A percentile compares a stretch with the other conserved stretches of the same genome.
Conservation (phyloP, 2,797 vertebrate genomes). For the Gymnoscopelus microlampas region DNA sequence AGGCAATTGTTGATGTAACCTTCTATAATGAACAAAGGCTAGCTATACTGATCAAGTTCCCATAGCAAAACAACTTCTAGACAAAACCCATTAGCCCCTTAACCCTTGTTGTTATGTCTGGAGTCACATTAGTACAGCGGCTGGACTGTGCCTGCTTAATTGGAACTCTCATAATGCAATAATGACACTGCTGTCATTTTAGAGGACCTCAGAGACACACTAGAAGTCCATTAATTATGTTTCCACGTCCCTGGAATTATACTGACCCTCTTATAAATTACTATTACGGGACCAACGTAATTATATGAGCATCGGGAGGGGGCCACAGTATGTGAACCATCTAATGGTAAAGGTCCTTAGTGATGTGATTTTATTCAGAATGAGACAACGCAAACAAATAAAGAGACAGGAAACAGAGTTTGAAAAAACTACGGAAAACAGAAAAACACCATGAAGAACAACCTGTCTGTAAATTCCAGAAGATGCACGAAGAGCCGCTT, state of each 20-base stretch:
- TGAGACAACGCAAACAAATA: constrained; percentile 22
- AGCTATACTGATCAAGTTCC: neutral
- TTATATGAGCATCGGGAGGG: constrained; percentile 13
- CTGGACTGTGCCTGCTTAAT: neutral
- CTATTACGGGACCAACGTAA: neutral
- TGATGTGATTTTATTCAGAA: neutral
- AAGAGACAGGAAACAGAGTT: constrained; percentile 1
- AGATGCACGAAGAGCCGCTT: neutral
- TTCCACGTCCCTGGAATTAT: neutral
- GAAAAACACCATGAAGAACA: neutral
- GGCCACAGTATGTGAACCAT: neutral
- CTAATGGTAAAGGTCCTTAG: constrained; percentile 8
- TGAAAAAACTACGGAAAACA: neutral
- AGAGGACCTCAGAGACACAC: neutral
- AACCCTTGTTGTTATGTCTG: neutral
- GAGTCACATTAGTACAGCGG: constrained; percentile 12
- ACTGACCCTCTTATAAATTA: constrained; percentile 14
- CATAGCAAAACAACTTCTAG: constrained; percentile 11
- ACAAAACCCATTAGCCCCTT: constrained; percentile 6
- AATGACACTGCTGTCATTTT: constrained; percentile 10
- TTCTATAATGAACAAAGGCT: neutral
- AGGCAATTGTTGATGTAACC: too few relatives aligned
- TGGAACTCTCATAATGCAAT: neutral
- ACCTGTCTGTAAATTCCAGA: neutral
- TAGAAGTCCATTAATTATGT: constrained; percentile 1